These are phyloP conservation scores for Drosophila ficusphila DNA, from an alignment of 1,140 invertebrate species.

Conservation along the genomic window DNA sequence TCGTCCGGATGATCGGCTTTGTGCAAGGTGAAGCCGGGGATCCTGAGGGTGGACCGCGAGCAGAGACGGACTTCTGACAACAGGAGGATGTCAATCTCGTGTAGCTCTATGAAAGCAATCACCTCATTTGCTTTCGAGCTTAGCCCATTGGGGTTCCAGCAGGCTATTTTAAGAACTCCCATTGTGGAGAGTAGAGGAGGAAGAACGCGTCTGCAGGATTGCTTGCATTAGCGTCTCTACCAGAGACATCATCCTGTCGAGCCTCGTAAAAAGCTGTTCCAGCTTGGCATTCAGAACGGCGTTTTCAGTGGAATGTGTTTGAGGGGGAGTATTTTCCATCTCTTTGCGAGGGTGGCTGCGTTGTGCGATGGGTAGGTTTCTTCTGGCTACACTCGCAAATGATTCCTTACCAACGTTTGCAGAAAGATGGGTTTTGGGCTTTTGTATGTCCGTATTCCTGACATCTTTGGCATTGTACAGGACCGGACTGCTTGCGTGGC, in stretches of 20 bases:
- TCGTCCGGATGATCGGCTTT: too few species aligned
- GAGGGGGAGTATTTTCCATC: not conserved
- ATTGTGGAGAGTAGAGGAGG: conserved; percentile 3
- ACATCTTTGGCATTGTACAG: not conserved
- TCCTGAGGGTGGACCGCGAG: too few species aligned
- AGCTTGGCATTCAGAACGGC: not conserved
- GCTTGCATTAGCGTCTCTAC: too few species aligned
- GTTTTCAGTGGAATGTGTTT: conserved; percentile 1
- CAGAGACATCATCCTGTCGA: too few species aligned
- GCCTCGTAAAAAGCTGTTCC: too few species aligned
- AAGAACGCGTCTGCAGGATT: too few species aligned
- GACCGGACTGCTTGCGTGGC: not conserved
- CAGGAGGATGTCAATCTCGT: too few species aligned
- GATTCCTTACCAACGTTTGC: conserved; percentile 1
- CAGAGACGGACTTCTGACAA: too few species aligned
- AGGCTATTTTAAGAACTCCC: conserved; percentile 1
- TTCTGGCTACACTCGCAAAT: not conserved
- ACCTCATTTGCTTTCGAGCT: not conserved
- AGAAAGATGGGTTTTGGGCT: conserved; percentile 1
- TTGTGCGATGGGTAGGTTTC: not conserved
- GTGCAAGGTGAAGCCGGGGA: too few species aligned
- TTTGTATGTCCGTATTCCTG: not conserved
- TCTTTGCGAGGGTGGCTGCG: not conserved
- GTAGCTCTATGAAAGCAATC: not conserved
- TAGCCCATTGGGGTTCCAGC: conserved; percentile 2